Percentiles rank a stretch among this genome's conserved stretches.
Evolutionary conservation across 2,113 vertebrate genomes (phyloP).

Genomic region (Thalassoma bifasciatum): DNA sequence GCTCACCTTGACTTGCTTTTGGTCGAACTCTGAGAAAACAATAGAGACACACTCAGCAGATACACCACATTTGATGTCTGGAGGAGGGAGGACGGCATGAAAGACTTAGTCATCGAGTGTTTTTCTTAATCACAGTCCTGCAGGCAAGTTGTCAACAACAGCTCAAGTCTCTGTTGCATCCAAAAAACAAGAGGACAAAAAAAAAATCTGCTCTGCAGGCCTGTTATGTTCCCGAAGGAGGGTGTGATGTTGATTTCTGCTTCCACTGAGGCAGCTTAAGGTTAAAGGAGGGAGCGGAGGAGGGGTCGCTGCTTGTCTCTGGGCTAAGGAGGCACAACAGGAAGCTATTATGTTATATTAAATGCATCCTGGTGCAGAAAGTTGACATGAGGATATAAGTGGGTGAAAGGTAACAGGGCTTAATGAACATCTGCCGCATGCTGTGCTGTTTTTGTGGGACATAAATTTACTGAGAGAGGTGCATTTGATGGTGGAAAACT

Average conservation of each 20-base stretch:
- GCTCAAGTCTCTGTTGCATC: conserved; percentile 4
- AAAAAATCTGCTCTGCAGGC: conserved; percentile 17
- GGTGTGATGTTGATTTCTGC: not conserved
- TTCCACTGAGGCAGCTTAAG: conserved; percentile 27
- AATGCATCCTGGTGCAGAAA: conserved; percentile 21
- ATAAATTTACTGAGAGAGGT: conserved; percentile 4
- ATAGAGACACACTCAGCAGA: conserved; percentile 28
- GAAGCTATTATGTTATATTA: conserved; percentile 32
- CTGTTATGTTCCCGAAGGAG: not conserved
- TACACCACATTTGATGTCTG: conserved; percentile 14
- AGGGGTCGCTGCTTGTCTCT: not conserved
- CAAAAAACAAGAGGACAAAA: conserved; percentile 22
- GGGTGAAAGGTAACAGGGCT: conserved; percentile 26
- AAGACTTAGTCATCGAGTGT: conserved; percentile 42
- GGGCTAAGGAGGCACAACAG: conserved; percentile 19
- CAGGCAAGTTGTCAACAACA: conserved; percentile 15
- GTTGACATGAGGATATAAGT: conserved; percentile 13
- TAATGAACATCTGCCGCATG: conserved; percentile 12
- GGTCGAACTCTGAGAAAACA: conserved; percentile 22
- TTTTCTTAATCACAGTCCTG: conserved; percentile 29
- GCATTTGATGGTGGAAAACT: not conserved
- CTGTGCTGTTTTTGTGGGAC: conserved; percentile 2
- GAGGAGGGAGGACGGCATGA: conserved; percentile 9
- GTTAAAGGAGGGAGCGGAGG: not conserved
- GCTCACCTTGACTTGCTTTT: conserved; percentile 38